These are phyloP conservation scores for Orthonychiurus folsomi DNA, from an alignment of 2,888 invertebrate species.

Conservation along the genomic window DNA sequence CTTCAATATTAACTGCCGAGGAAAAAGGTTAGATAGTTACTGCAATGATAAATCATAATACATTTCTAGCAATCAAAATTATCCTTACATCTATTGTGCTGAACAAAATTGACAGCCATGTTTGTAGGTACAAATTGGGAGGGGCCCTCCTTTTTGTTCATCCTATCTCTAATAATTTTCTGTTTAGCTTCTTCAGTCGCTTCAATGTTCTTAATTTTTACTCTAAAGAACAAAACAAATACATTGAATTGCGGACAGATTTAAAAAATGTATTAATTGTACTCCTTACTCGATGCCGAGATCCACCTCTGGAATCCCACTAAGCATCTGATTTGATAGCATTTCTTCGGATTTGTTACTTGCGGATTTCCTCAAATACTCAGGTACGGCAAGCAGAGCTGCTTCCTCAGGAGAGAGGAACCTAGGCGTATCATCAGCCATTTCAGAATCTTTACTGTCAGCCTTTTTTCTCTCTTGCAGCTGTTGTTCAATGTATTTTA, in stretches of 20 bases:
- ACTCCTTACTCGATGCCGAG: constrained; percentile 79
- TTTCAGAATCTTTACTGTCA: constrained; percentile 45
- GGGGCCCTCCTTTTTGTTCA: constrained; percentile 83
- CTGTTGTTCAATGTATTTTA: constrained; percentile 78
- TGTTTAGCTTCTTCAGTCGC: constrained; percentile 98
- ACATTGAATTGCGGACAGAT: neutral
- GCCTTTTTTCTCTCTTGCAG: constrained; percentile 47
- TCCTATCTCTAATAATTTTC: constrained; percentile 75
- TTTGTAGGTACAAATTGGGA: constrained; percentile 95
- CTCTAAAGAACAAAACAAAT: constrained; percentile 50
- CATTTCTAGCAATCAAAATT: neutral
- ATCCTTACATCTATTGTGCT: constrained; percentile 82
- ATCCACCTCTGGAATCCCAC: constrained; percentile 98
- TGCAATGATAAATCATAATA: neutral
- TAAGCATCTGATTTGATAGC: constrained; percentile 99
- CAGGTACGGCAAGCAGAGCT: constrained; percentile 77
- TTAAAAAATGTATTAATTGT: neutral
- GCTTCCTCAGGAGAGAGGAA: constrained; percentile 83
- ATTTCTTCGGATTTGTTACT: constrained; percentile 91
- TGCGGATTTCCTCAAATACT: constrained; percentile 75
- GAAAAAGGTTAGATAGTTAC: constrained; percentile 9
- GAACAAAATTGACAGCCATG: constrained; percentile 96
- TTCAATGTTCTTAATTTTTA: constrained; percentile 97
- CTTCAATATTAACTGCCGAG: constrained; percentile 72
- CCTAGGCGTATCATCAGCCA: constrained; percentile 42